Evolutionary conservation across 2,797 vertebrate species (phyloP).

Genomic region (Xyrichtys novacula): DNA sequence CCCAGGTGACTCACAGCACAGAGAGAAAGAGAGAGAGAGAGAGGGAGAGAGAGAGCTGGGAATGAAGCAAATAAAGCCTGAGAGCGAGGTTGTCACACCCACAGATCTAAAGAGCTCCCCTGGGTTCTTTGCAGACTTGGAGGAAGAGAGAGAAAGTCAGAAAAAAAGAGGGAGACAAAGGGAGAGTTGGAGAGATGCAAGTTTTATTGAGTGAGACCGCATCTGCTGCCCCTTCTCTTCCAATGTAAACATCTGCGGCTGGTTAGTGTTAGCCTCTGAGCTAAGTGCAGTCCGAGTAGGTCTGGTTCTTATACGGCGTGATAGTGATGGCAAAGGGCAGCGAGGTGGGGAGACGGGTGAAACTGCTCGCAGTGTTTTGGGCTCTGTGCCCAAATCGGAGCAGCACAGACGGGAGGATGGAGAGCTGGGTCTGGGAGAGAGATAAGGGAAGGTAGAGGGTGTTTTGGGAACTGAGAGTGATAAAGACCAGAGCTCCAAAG

Average conservation of each 20-base stretch:
- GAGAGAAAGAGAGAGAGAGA: constrained; percentile 31
- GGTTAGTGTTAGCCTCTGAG: constrained; percentile 90
- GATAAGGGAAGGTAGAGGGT: constrained; percentile 87
- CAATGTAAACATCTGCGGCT: constrained; percentile 86
- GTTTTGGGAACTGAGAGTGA: constrained; percentile 89
- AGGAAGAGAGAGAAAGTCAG: constrained; percentile 61
- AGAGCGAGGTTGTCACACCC: constrained; percentile 78
- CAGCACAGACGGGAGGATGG: constrained; percentile 68
- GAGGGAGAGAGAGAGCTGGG: constrained; percentile 53
- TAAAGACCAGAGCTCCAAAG: constrained; percentile 82
- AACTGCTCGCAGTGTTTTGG: constrained; percentile 69
- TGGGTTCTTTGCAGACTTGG: constrained; percentile 71
- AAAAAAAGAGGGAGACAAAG: constrained; percentile 74
- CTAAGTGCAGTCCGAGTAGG: constrained; percentile 86
- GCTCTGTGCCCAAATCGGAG: constrained; percentile 73
- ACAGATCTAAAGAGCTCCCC: constrained; percentile 79
- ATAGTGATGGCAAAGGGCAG: constrained; percentile 87
- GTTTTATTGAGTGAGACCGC: constrained; percentile 86
- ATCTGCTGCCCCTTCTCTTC: constrained; percentile 82
- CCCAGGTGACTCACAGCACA: constrained; percentile 78
- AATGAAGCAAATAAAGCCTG: constrained; percentile 74
- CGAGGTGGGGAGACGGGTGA: constrained; percentile 80
- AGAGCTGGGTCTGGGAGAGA: constrained; percentile 80
- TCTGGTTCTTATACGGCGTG: constrained; percentile 85
- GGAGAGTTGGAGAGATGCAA: constrained; percentile 77